Evolutionary conservation across 2,113 vertebrate genomes (phyloP).

Genomic region (Asarcornis scutulata): DNA sequence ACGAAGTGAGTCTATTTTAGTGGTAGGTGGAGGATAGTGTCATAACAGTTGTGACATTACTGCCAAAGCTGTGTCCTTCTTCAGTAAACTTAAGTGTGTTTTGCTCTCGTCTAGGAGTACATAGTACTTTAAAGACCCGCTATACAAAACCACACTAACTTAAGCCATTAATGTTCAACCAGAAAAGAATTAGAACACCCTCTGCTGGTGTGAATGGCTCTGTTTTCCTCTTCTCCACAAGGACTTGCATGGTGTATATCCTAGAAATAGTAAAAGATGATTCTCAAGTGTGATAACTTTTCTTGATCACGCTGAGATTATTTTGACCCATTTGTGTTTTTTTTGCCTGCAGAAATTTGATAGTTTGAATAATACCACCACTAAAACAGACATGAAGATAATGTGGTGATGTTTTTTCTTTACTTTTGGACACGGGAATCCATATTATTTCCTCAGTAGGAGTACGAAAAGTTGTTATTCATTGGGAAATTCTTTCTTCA

Average conservation of each 20-base stretch:
- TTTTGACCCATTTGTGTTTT: neutral
- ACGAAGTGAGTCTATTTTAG: neutral
- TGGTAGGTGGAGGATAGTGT: neutral
- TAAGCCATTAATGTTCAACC: neutral
- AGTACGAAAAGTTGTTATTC: neutral
- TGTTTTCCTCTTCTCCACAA: neutral
- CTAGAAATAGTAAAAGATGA: neutral
- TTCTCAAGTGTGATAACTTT: neutral
- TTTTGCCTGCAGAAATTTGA: neutral
- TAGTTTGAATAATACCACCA: neutral
- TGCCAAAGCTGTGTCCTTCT: slow-evolving; percentile 3
- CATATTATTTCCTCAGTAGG: neutral
- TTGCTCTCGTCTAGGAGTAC: neutral
- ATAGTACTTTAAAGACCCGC: neutral
- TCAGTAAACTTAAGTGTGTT: neutral
- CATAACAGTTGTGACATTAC: slow-evolving; percentile 12
- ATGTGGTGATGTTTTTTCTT: neutral
- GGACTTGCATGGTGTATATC: neutral
- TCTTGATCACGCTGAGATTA: neutral
- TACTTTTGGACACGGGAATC: neutral
- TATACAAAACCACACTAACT: neutral
- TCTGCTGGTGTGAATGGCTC: neutral
- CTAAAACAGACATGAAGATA: neutral
- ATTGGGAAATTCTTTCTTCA: neutral
- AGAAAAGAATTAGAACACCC: slow-evolving; percentile 43